phyloP scores from a whole-genome alignment of 2,888 invertebrate genomes.

The Cordilura impudica region DNA sequence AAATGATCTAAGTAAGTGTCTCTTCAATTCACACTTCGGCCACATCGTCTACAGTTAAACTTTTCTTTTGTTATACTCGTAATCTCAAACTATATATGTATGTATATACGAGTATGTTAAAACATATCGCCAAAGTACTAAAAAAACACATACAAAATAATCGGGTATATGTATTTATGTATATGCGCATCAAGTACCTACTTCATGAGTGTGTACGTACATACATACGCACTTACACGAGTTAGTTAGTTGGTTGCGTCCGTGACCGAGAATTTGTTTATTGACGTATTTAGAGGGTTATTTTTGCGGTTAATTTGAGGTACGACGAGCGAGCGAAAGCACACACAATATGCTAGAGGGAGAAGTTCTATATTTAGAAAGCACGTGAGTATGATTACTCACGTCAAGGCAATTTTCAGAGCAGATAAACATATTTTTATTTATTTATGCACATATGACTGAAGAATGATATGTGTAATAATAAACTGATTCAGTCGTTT shows the following conservation, averaged over 20 bases:
- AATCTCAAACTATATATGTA: neutral
- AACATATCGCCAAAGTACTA: too few relatives aligned
- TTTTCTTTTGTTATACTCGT: neutral
- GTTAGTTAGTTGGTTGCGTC: constrained; percentile 13
- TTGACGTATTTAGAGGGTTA: constrained; percentile 19
- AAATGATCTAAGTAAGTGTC: constrained; percentile 7
- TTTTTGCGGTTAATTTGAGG: neutral
- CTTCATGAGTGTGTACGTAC: neutral
- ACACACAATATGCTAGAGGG: constrained; percentile 28
- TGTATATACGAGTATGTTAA: too few relatives aligned
- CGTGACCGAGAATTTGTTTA: constrained; percentile 26
- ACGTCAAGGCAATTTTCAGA: constrained; percentile 56
- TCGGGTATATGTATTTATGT: neutral
- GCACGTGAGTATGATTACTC: constrained; percentile 75
- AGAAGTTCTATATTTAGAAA: constrained; percentile 70
- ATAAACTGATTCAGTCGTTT: constrained; percentile 19
- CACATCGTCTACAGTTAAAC: neutral
- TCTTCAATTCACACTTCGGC: constrained; percentile 9
- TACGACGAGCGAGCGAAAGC: constrained; percentile 41
- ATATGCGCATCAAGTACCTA: neutral
- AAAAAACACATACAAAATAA: too few relatives aligned
- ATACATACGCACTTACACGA: too few relatives aligned
- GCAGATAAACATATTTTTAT: constrained; percentile 19
- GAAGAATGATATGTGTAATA: neutral
- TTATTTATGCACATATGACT: constrained; percentile 9